Evolutionary conservation across 1,140 invertebrate species (phyloP).

Genomic region (Anoplophora glabripennis): DNA sequence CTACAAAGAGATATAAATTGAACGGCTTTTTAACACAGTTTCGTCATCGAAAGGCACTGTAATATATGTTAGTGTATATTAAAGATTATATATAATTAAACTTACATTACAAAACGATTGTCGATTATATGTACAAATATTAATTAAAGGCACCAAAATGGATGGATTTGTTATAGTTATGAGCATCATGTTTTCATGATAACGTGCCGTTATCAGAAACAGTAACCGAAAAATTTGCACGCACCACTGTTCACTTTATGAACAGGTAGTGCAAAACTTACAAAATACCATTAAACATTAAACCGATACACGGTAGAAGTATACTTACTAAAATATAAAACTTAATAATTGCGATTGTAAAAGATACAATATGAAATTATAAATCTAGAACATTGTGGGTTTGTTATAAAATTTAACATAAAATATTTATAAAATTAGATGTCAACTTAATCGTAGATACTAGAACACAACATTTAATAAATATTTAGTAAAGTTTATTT

Average conservation of each 20-base stretch:
- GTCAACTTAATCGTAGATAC: neutral
- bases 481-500: neutral
- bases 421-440: neutral
- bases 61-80: too few relatives aligned
- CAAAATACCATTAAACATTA: too few relatives aligned
- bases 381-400: too few relatives aligned
- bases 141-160: conserved; percentile 14
- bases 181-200: conserved; percentile 18
- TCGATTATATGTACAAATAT: conserved; percentile 14
- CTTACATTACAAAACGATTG: conserved; percentile 1
- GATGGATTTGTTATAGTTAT: conserved; percentile 13
- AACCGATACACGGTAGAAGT: too few relatives aligned
- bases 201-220: neutral
- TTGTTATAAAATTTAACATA: too few relatives aligned
- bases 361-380: too few relatives aligned
- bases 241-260: too few relatives aligned
- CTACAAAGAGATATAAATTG: conserved; percentile 8
- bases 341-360: too few relatives aligned
- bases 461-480: conserved; percentile 6
- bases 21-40: conserved; percentile 6
- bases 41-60: neutral
- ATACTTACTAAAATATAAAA: too few relatives aligned
- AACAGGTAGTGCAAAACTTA: too few relatives aligned
- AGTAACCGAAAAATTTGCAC: too few relatives aligned
- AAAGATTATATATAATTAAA: neutral